Conservation (phyloP, 1,140 invertebrate genomes). For the Chelonus insularis region DNA sequence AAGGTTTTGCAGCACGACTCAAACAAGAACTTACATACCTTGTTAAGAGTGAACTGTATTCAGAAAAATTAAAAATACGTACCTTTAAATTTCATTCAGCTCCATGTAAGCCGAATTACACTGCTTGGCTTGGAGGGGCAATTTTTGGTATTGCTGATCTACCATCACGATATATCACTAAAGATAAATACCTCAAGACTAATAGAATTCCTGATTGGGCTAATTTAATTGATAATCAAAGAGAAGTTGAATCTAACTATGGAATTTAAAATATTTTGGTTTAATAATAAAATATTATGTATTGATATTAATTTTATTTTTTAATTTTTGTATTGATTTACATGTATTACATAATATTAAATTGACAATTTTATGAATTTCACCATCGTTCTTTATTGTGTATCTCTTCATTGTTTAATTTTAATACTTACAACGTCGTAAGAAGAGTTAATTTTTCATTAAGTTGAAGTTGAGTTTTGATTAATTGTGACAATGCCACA, state of each 20-base stretch:
- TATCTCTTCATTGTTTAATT: constrained; percentile 1
- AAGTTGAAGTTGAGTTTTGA: constrained; percentile 91
- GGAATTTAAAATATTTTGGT: constrained; percentile 9
- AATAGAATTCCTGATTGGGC: constrained; percentile 81
- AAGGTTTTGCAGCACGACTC: constrained; percentile 77
- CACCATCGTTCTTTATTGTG: neutral
- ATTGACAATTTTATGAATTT: neutral
- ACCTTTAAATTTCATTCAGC: constrained; percentile 78
- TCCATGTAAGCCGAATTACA: constrained; percentile 82
- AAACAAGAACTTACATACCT: constrained; percentile 73
- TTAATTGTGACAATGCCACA: constrained; percentile 91
- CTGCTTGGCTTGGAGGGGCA: constrained; percentile 84
- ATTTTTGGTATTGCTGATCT: constrained; percentile 84
- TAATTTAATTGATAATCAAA: constrained; percentile 69
- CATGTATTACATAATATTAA: no score
- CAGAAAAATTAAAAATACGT: constrained; percentile 66
- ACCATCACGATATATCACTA: constrained; percentile 70
- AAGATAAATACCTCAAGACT: constrained; percentile 73
- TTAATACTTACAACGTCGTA: constrained; percentile 64
- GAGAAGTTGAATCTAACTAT: constrained; percentile 27
- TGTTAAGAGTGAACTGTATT: constrained; percentile 67
- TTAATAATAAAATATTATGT: neutral
- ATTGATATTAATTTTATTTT: neutral
- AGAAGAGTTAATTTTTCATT: constrained; percentile 91
- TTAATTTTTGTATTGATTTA: constrained; percentile 13